Evolutionary conservation across 1,140 invertebrate species (phyloP).

Genomic region (Littorina saxatilis): DNA sequence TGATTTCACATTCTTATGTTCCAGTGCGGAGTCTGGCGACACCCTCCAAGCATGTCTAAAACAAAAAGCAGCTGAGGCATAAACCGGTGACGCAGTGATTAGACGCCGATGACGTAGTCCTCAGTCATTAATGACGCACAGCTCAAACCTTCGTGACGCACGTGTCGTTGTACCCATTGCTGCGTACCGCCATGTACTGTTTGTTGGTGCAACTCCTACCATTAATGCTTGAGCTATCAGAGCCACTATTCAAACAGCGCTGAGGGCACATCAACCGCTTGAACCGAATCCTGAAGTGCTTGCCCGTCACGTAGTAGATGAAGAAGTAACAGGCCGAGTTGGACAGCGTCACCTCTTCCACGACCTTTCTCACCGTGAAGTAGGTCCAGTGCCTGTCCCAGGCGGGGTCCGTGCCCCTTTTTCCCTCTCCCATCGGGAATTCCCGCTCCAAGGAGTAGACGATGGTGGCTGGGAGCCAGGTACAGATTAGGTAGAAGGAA

Average conservation of each 20-base stretch:
- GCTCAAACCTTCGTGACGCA: slow-evolving; percentile 22
- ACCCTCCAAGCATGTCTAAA: no score
- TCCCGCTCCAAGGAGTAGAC: slow-evolving; percentile 65
- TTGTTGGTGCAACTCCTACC: slow-evolving; percentile 24
- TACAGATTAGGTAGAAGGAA: slow-evolving; percentile 73
- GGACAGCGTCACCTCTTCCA: slow-evolving; percentile 71
- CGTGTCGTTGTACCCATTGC: background rate
- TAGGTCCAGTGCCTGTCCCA: slow-evolving; percentile 69
- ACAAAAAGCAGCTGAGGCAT: no score
- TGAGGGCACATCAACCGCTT: slow-evolving; percentile 52
- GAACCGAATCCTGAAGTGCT: slow-evolving; percentile 66
- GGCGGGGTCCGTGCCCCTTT: slow-evolving; percentile 50
- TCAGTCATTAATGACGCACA: no score
- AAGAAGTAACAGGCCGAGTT: slow-evolving; percentile 74
- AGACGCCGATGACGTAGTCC: no score
- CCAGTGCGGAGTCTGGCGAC: no score
- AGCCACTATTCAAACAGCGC: background rate
- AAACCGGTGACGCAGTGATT: no score
- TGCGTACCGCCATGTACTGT: slow-evolving; percentile 41
- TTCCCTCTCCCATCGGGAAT: slow-evolving; percentile 51
- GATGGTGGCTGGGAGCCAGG: slow-evolving; percentile 70
- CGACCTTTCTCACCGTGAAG: slow-evolving; percentile 61
- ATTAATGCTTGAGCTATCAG: background rate
- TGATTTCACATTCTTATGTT: no score
- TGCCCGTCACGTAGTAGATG: slow-evolving; percentile 72